Evolutionary conservation across 2,888 invertebrate genomes (phyloP).

Genomic region (Nemurella pictetii): DNA sequence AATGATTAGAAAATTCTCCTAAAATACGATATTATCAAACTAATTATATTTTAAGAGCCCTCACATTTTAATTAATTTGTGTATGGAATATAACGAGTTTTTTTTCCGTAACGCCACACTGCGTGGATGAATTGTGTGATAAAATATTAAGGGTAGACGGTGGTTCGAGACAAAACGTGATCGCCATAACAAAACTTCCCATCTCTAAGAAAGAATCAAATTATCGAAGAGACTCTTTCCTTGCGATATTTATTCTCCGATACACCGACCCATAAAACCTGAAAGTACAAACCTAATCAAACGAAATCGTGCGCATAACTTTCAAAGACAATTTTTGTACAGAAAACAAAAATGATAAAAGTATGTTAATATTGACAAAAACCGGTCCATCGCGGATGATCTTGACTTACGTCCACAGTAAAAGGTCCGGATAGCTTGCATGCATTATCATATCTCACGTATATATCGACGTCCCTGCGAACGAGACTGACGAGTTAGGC

Average conservation of each 20-base stretch:
- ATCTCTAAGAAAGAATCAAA: not conserved
- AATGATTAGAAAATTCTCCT: not conserved
- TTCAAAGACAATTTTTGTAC: not conserved
- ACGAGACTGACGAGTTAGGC: too few relatives aligned
- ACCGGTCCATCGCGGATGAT: not conserved
- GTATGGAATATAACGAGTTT: not conserved
- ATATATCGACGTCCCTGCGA: not conserved
- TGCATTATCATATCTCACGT: slow-evolving; percentile 1
- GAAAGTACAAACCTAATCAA: not conserved
- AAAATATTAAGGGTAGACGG: not conserved
- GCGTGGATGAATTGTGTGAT: not conserved
- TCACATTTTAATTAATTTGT: not conserved
- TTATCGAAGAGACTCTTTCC: not conserved
- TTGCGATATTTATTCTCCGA: not conserved
- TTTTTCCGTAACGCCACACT: too few relatives aligned
- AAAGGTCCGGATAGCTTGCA: not conserved
- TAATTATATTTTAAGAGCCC: not conserved
- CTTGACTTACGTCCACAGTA: not conserved
- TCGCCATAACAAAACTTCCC: not conserved
- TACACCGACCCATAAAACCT: too few relatives aligned
- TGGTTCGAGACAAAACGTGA: not conserved
- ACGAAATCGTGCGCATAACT: not conserved
- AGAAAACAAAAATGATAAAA: not conserved
- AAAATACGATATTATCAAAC: not conserved
- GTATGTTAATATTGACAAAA: not conserved